A percentile compares a stretch with the other conserved stretches of the same genome.
phyloP scores from a whole-genome alignment of 2,888 invertebrate species.

The Drosophila falleni region DNA sequence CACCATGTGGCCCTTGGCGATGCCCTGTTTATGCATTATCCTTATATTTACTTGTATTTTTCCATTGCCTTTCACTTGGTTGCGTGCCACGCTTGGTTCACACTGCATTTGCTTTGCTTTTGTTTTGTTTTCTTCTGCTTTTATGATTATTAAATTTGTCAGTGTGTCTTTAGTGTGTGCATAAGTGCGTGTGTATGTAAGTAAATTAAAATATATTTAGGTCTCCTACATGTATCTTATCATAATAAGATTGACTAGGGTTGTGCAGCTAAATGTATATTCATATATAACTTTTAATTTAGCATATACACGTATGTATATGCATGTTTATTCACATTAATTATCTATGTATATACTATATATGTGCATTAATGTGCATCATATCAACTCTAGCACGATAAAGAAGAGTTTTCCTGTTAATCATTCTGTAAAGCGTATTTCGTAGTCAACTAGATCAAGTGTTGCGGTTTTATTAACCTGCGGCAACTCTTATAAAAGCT shows the following conservation, averaged over 20 bases:
- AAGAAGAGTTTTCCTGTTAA: background rate
- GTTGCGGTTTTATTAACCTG: too few species aligned
- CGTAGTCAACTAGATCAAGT: too few species aligned
- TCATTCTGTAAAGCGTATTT: too few species aligned
- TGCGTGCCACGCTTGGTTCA: slow-evolving; percentile 51
- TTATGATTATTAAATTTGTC: slow-evolving; percentile 66
- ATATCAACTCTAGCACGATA: background rate
- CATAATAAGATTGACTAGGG: background rate
- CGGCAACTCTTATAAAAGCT: too few species aligned
- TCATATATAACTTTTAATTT: too few species aligned
- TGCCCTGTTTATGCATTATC: slow-evolving; percentile 47
- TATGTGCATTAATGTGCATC: too few species aligned
- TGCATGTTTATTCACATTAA: too few species aligned
- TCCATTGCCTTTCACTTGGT: slow-evolving; percentile 27
- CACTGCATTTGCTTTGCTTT: slow-evolving; percentile 50
- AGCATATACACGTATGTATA: too few species aligned
- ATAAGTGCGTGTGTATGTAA: background rate
- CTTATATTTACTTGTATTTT: slow-evolving; percentile 34
- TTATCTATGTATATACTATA: too few species aligned
- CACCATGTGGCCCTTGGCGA: slow-evolving; percentile 12
- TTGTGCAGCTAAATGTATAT: too few species aligned
- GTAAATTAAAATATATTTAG: background rate
- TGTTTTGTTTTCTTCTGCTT: slow-evolving; percentile 39
- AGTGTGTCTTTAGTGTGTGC: slow-evolving; percentile 8
- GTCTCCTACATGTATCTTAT: background rate